phyloP scores from a whole-genome alignment of 2,113 vertebrate species.

The Cochlearius cochlearius region DNA sequence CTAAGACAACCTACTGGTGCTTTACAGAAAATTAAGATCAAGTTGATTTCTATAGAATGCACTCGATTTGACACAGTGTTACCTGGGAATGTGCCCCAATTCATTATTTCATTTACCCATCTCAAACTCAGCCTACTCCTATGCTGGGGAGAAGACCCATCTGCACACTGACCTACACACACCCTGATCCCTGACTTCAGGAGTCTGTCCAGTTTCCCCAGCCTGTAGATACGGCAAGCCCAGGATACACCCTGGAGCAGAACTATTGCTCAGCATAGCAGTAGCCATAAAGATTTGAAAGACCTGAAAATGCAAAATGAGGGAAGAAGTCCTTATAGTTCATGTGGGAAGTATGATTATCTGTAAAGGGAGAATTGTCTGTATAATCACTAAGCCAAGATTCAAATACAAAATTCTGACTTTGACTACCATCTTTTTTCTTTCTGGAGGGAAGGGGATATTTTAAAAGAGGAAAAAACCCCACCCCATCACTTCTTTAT shows the following conservation, averaged over 20 bases:
- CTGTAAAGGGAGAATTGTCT: background rate
- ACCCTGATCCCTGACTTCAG: background rate
- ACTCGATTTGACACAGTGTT: background rate
- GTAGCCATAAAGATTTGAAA: background rate
- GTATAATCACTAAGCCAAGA: background rate
- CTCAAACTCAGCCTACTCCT: background rate
- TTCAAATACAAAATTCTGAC: background rate
- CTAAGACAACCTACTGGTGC: background rate
- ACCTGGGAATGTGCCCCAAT: background rate
- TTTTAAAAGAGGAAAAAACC: background rate
- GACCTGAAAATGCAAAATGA: background rate
- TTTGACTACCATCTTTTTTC: background rate
- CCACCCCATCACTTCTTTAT: background rate
- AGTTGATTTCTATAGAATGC: background rate
- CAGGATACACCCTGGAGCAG: background rate
- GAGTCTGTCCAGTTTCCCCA: background rate
- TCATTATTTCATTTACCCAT: background rate
- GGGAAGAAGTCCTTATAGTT: background rate
- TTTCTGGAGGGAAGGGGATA: background rate
- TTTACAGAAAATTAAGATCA: background rate
- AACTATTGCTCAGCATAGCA: accelerated
- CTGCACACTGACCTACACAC: accelerated
- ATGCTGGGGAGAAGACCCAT: background rate
- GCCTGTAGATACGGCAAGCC: background rate
- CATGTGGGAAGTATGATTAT: background rate